Base-by-base conservation (phyloP, 2,888 invertebrate species). In the Luperina nickerlii region DNA sequence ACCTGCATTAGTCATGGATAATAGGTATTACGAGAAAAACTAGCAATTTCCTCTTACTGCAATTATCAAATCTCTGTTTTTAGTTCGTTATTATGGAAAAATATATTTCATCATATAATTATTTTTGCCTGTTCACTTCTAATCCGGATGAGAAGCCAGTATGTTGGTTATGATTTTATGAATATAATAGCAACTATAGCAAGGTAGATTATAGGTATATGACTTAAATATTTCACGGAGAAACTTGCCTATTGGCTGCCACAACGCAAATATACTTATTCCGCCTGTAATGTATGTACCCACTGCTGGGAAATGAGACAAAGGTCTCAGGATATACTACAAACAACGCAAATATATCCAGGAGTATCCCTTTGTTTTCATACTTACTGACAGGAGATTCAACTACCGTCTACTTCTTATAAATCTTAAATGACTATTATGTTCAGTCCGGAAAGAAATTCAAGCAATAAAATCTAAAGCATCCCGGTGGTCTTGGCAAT, bases 1-100 rank as follows among this genome's bases (percentile, higher is more conserved):
- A 74, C 74, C 67, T 74, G 20, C 27, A 79, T 83, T 86, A 85
- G 76, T 79, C 80, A 79, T 51, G 15, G 27, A 76, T 82, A 72
- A 73, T 71, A 67, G 45, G 38, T 9, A 70, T 77, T 80, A 83
- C 48, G 32, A 75, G 68, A 80, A 85, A 85, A 83, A 74, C 62
- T 20, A 42, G 45, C 27, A 71, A 48, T 80, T 86, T 86, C 72
- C 85, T 69, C 57, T 54, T 57, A 45, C n/a, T 1, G 57, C 45
- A 27, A 32, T 1, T n/a, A 62, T 51, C 8, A 62, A 78, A 66
- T 76, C 27, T 72, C 11, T 38, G 27, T 38, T 57, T 9, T 71
- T 60, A n/a, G 18, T 68, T 72, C 0, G 7, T 62, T 20, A 51
- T 60, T 69, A 74, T 42, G 6, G 18, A 48, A 69, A 65, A 57